Percentiles rank a stretch among this genome's conserved stretches.
Evolutionary conservation across 2,113 vertebrate genomes (phyloP).

Genomic region (Heterochromis multidens): DNA sequence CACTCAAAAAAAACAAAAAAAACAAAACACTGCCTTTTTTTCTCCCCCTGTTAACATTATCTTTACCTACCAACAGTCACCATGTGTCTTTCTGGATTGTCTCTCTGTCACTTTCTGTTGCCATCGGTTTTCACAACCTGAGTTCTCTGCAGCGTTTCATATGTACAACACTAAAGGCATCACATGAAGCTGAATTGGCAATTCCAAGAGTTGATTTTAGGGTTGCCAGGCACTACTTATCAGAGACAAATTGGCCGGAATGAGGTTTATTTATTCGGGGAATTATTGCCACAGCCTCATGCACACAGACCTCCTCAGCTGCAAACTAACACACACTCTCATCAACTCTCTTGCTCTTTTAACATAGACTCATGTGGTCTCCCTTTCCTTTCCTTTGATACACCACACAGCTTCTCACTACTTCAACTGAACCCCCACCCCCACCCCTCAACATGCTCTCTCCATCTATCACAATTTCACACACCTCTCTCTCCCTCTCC

Average conservation of each 20-base stretch:
- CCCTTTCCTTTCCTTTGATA: not conserved
- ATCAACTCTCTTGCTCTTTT: not conserved
- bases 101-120: not conserved
- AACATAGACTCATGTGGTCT: not conserved
- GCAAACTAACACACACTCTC: not conserved
- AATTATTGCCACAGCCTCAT: constrained; percentile 8
- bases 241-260: constrained; percentile 57
- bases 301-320: not conserved
- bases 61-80: not conserved
- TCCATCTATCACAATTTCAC: constrained; percentile 30
- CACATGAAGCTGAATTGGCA: constrained; percentile 37
- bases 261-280: constrained; percentile 54
- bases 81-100: not conserved
- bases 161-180: constrained; percentile 2
- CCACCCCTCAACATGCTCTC: not conserved
- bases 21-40: too few species aligned
- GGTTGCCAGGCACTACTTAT: constrained; percentile 49
- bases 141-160: not conserved
- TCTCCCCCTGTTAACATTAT: not conserved
- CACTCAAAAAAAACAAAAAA: too few species aligned
- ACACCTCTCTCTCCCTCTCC: not conserved
- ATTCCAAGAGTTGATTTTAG: constrained; percentile 4
- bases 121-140: not conserved
- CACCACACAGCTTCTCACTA: not conserved
- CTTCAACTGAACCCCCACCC: not conserved